Evolutionary conservation across 2,797 vertebrate species (phyloP).

Genomic region (Simalia tracyae): DNA sequence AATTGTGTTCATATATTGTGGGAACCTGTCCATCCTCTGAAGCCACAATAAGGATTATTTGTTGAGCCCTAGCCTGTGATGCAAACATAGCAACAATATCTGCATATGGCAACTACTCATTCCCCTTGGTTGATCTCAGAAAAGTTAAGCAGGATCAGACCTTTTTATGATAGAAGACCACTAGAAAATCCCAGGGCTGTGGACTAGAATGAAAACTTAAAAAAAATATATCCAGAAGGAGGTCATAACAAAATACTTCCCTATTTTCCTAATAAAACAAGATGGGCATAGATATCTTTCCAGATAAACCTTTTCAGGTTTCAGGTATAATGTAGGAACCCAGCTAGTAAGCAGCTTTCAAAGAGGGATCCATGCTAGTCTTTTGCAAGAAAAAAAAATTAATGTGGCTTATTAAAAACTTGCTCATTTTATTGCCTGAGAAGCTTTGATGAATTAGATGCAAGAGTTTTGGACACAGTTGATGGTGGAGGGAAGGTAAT

Average conservation of each 20-base stretch:
- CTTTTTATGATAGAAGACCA: background rate
- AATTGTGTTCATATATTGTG: background rate
- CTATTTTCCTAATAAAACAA: background rate
- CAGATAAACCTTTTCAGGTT: background rate
- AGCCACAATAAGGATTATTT: background rate
- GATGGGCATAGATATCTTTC: background rate
- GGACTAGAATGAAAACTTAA: background rate
- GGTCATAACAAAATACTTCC: background rate
- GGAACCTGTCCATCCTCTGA: background rate
- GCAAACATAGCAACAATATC: background rate
- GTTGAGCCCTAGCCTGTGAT: background rate
- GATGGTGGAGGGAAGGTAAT: background rate
- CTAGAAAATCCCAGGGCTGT: background rate
- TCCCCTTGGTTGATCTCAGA: background rate
- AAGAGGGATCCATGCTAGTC: background rate
- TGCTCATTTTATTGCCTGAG: background rate
- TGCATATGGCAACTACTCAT: background rate
- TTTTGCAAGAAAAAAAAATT: background rate
- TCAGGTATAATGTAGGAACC: too few species aligned
- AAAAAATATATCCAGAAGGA: background rate
- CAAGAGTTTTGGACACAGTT: background rate
- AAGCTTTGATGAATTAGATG: background rate
- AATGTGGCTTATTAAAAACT: background rate
- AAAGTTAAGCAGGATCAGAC: background rate
- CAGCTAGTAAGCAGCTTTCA: background rate